Evolutionary conservation across 2,113 vertebrate species (phyloP), one percentile per base, ranked within the genome.

Genomic region (Elachura formosa): DNA sequence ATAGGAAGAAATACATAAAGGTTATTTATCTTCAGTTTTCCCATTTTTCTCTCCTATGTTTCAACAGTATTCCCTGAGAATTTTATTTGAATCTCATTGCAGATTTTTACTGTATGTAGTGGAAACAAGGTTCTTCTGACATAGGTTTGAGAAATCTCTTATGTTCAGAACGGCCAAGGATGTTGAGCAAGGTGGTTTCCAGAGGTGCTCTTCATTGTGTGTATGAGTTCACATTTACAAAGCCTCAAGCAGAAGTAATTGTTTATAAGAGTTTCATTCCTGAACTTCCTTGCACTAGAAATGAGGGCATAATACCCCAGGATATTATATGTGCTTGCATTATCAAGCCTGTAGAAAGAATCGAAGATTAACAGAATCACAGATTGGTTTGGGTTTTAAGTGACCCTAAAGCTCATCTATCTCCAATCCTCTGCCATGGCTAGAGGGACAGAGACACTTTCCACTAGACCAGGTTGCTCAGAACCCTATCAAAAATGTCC

Each of bases 191-290:
- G 14, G 8, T 67, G 36, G 25, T 52, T 87, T 92, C 55, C 54
- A 41, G 31, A 59, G 12, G 20, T 84, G 33, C 1, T 13, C 33
- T 52, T 62, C 3, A 0, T 3, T 19, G 6, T 38, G 11, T 3
- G 0, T 3, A 14, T 23, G 4, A 91, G 5, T 11, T 19, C 38
- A 54, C 5, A 13, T 62, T 66, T 46, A 25, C 16, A 40, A 33
- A 29, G 9, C 26, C 20, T 40, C 31, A 48, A 52, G 29, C 22
- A 63, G 5, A 68, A 10, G 9, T 28, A 59, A 46, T 11, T 1
- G 5, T 4, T 61, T 62, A 4, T 25, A 72, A 31, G 3, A 28
- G 74, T 26, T 13, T 18, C 9, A 38, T 3, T 59, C 9, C 31
- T 55, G 55, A 58, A 19, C n/a, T 58, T 18, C 19, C 33, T 54